Conservation (phyloP, 2,888 invertebrate genomes). For the Plebejus argus region DNA sequence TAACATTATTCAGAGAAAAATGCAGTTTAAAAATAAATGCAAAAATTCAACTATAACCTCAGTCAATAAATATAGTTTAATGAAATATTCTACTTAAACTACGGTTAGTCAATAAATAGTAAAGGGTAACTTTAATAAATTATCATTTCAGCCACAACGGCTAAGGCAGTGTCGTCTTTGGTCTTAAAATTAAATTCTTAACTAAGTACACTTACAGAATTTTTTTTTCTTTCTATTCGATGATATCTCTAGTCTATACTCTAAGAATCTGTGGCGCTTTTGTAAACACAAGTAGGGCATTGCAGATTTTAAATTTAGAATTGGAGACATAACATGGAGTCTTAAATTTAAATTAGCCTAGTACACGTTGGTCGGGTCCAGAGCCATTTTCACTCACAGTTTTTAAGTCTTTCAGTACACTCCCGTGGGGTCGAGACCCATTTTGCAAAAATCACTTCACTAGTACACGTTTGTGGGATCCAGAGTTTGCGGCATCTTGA, state of each 20-base stretch:
- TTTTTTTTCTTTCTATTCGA: slow-evolving; percentile 73
- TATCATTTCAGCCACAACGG: slow-evolving; percentile 61
- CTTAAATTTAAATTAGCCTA: slow-evolving; percentile 45
- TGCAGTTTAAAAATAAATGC: slow-evolving; percentile 69
- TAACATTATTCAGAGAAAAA: slow-evolving; percentile 69
- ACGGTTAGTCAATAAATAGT: slow-evolving; percentile 74
- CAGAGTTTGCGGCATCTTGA: slow-evolving; percentile 50
- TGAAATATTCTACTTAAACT: slow-evolving; percentile 55
- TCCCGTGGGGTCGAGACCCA: slow-evolving; percentile 70
- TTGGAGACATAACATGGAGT: slow-evolving; percentile 35
- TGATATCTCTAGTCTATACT: slow-evolving; percentile 66
- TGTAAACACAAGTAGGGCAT: slow-evolving; percentile 47
- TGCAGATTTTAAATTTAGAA: slow-evolving; percentile 44
- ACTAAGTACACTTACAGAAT: slow-evolving; percentile 39
- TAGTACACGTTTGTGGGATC: slow-evolving; percentile 72
- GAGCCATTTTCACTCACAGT: slow-evolving; percentile 45
- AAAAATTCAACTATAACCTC: slow-evolving; percentile 50
- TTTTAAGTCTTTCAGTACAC: slow-evolving; percentile 60
- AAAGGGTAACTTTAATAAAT: slow-evolving; percentile 78
- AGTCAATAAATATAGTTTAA: slow-evolving; percentile 40
- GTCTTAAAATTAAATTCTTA: slow-evolving; percentile 66
- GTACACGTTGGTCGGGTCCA: slow-evolving; percentile 53
- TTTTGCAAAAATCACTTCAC: slow-evolving; percentile 50
- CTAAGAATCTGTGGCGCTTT: slow-evolving; percentile 64
- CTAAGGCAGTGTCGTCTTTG: slow-evolving; percentile 74